Evolutionary conservation across 2,113 vertebrate species (phyloP).

Genomic region (Halcyon senegalensis): DNA sequence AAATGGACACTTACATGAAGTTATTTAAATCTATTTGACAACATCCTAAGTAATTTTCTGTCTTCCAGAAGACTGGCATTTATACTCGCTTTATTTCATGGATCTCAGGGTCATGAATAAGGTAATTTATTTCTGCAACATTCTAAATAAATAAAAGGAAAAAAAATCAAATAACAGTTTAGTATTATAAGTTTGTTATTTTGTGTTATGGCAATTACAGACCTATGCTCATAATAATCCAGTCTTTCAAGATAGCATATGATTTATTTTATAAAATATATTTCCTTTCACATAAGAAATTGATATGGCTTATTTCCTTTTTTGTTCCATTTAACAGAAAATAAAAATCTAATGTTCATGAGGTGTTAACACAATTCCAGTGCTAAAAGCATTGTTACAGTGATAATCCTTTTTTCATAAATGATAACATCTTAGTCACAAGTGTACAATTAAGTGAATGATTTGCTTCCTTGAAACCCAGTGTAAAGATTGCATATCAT

Average conservation of each 20-base stretch:
- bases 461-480: background rate
- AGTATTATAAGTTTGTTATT: background rate
- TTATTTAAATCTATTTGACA: background rate
- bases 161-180: background rate
- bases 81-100: background rate
- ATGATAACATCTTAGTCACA: background rate
- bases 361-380: background rate
- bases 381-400: background rate
- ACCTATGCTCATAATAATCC: background rate
- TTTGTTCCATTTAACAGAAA: background rate
- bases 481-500: background rate
- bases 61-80: background rate
- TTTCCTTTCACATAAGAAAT: background rate
- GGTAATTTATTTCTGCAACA: background rate
- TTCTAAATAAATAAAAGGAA: background rate
- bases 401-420: background rate
- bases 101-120: background rate
- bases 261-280: background rate
- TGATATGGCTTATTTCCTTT: background rate
- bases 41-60: background rate
- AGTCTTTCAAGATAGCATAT: background rate
- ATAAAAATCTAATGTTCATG: background rate
- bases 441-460: background rate
- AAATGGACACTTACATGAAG: background rate
- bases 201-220: background rate